These are phyloP conservation scores for Apostichopus japonicus DNA, from an alignment of 35 echinoderm and acorn worm genomes.

Conservation along the genomic window DNA sequence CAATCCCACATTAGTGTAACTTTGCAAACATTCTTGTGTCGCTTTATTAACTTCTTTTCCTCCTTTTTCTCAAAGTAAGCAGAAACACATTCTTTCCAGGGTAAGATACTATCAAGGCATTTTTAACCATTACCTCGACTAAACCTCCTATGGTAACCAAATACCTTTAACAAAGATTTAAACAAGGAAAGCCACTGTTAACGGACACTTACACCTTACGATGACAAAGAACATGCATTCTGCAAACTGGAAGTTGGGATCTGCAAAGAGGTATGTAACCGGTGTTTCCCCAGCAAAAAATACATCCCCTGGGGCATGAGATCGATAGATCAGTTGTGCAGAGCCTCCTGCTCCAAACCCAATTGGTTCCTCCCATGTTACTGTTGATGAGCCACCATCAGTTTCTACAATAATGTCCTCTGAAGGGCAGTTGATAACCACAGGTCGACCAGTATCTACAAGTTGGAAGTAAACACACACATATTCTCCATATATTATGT, in stretches of 20 bases:
- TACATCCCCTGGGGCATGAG: background rate
- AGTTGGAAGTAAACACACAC: background rate
- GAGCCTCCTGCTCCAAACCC: background rate
- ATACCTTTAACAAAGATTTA: too few species aligned
- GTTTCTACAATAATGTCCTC: background rate
- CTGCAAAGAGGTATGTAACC: slow-evolving; percentile 23
- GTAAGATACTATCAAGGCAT: too few species aligned
- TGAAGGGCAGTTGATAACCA: slow-evolving; percentile 9
- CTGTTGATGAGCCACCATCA: background rate
- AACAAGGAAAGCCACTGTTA: too few species aligned
- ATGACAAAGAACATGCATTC: slow-evolving; percentile 40
- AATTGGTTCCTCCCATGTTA: slow-evolving; percentile 1
- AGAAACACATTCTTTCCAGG: too few species aligned
- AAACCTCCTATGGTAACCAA: too few species aligned
- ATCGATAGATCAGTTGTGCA: background rate
- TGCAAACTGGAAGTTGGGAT: background rate
- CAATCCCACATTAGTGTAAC: too few species aligned
- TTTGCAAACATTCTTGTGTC: too few species aligned
- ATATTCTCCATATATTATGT: too few species aligned
- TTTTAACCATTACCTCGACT: too few species aligned
- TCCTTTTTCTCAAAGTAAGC: too few species aligned
- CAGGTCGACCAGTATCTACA: background rate
- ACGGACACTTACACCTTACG: background rate
- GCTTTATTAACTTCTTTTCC: too few species aligned
- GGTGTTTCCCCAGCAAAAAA: slow-evolving; percentile 22